Base-by-base conservation (phyloP, 1,140 invertebrate species). In the Dendrolimus punctatus region DNA sequence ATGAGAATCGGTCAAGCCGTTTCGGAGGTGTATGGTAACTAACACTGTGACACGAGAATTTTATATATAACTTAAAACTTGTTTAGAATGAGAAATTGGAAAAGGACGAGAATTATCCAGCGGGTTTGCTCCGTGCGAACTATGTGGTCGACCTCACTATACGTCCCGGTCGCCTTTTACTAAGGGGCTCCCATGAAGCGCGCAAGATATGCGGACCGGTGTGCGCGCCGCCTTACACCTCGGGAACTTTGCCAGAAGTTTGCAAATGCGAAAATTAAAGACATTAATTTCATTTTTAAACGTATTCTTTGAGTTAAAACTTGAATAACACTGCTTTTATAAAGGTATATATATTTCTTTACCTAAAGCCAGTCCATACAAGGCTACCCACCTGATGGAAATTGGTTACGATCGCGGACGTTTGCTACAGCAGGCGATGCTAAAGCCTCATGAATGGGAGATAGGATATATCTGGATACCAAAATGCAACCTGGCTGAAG, bases 111-210 rank as follows among this genome's bases (percentile, higher is more conserved):
- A 70, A 57, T 23, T 84, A 62, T 39, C 90, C 91, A 3, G 87
- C 80, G n/a, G 88, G 89, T 3, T 67, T 91, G 40, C 64, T 92
- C 4, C 76, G 87, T 9, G 80, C 88, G 9, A 91, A 91, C 64
- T 91, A 90, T 55, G 88, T 92, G 6, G 88, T 92, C 6, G 91
- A 92, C 58, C 69, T 92, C 5, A 89, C 90, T 72, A 71, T 87
- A 8, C 60, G 73, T 2, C 88, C 91, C 0, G 91, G 91, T 7
- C 46, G 57, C 5, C 47, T 68, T 48, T 6, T 71, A n/a, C 40
- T 59, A 8, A 10, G 57, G 40, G 59, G 69, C 41, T 23, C 63
- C 0, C 37, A 52, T 4, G 65, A 65, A 5, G 71, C 75, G 4
- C 39, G 38, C 0, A 54, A 51, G 0, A 52, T 71, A 1, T 76